Conservation (phyloP, 2,797 vertebrate genomes). For the Trichosurus vulpecula region DNA sequence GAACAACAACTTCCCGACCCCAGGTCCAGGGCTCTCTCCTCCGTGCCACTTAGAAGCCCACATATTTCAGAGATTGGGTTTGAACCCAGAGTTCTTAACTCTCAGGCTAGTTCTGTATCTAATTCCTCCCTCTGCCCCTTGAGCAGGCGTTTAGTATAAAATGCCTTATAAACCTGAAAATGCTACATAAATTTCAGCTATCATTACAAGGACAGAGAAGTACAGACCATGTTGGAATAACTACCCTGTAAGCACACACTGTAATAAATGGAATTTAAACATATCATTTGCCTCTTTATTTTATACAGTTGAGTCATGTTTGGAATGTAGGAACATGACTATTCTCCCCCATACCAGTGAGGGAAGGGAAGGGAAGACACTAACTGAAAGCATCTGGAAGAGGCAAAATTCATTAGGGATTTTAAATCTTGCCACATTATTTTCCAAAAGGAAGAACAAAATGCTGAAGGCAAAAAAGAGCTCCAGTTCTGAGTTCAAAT, state of each 20-base stretch:
- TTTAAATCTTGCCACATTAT: not conserved
- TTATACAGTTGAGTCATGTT: conserved; percentile 13
- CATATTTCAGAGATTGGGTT: not conserved
- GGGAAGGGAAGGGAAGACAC: not conserved
- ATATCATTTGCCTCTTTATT: not conserved
- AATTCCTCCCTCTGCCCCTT: not conserved
- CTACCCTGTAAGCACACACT: not conserved
- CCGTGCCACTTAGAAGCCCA: not conserved
- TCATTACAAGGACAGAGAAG: not conserved
- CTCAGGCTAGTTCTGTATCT: not conserved
- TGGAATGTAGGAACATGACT: conserved; percentile 4
- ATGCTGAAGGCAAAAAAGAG: not conserved
- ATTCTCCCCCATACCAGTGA: not conserved
- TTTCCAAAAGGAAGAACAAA: not conserved
- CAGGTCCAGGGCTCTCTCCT: not conserved
- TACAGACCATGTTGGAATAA: not conserved
- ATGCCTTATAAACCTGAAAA: not conserved
- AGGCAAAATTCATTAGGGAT: not conserved
- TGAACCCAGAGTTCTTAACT: not conserved
- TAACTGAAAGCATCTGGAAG: conserved; percentile 1
- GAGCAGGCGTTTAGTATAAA: not conserved
- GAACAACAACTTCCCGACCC: not conserved
- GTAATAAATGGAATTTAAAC: not conserved
- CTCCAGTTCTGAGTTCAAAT: not conserved
- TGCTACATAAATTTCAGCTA: not conserved